Evolutionary conservation across 2,888 invertebrate species (phyloP).

Genomic region (Fragum sueziense): DNA sequence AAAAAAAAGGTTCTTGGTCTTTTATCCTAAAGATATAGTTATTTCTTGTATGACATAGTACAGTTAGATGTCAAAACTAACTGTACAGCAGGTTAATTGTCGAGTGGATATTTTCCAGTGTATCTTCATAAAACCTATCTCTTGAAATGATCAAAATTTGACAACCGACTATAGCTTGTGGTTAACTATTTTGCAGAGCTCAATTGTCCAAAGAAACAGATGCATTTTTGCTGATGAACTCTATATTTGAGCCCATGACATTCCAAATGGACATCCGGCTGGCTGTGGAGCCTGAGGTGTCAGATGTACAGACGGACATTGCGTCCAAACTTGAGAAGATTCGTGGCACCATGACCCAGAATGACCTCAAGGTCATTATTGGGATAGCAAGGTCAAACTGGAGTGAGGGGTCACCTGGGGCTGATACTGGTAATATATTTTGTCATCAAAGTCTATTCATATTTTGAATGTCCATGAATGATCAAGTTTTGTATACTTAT

Average conservation of each 20-base stretch:
- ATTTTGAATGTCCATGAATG: too few species aligned
- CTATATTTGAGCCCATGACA: conserved; percentile 89
- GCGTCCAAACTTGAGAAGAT: conserved; percentile 86
- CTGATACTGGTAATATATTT: conserved; percentile 65
- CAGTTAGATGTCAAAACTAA: too few species aligned
- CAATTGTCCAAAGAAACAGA: conserved; percentile 82
- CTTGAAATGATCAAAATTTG: too few species aligned
- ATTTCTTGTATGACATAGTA: too few species aligned
- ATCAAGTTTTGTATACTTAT: too few species aligned
- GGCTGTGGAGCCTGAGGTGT: conserved; percentile 84
- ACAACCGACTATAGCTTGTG: too few species aligned
- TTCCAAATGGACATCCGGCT: conserved; percentile 89
- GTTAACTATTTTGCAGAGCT: neutral
- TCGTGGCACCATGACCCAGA: conserved; percentile 88
- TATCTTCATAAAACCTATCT: too few species aligned
- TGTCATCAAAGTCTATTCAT: too few species aligned
- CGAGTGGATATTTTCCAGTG: too few species aligned
- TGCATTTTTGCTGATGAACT: conserved; percentile 89
- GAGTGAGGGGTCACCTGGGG: conserved; percentile 81
- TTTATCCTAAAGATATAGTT: too few species aligned
- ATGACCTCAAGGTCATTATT: conserved; percentile 88
- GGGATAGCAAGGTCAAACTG: conserved; percentile 89
- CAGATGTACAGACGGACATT: conserved; percentile 85
- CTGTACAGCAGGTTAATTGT: too few species aligned
- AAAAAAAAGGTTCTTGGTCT: too few species aligned